phyloP scores from a whole-genome alignment of 1,140 invertebrate genomes.

The Macrosteles quadrilineatus region DNA sequence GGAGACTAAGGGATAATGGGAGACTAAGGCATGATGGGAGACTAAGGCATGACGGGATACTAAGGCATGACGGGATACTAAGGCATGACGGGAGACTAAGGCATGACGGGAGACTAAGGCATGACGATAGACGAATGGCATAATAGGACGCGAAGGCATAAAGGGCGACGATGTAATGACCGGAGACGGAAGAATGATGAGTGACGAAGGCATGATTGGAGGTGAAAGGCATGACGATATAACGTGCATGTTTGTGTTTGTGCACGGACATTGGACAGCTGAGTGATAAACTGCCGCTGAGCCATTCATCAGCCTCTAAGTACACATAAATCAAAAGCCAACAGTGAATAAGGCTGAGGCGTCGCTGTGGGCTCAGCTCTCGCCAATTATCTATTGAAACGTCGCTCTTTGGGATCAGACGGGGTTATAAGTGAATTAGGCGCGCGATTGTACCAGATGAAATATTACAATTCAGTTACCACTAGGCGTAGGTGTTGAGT shows the following conservation, averaged over 20 bases:
- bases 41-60: too few relatives aligned
- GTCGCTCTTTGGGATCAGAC: too few relatives aligned
- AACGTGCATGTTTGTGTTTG: neutral
- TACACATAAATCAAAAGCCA: slow-evolving; percentile 11
- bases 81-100: too few relatives aligned
- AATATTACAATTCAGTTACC: too few relatives aligned
- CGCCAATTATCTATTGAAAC: neutral
- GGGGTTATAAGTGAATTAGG: too few relatives aligned
- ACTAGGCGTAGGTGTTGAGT: too few relatives aligned
- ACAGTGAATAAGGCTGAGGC: neutral
- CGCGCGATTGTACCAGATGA: too few relatives aligned
- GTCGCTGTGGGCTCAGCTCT: neutral
- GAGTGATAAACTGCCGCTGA: neutral
- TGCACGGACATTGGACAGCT: neutral
- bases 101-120: neutral
- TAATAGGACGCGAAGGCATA: neutral
- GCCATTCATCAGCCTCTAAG: slow-evolving; percentile 4
- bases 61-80: too few relatives aligned
- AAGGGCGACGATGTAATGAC: neutral
- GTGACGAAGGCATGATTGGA: neutral
- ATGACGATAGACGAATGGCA: neutral
- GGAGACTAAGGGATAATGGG: too few relatives aligned
- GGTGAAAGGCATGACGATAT: neutral
- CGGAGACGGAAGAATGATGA: neutral
- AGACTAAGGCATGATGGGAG: too few relatives aligned